Conservation (phyloP, 2,888 invertebrate species). For the Perdita meconis region DNA sequence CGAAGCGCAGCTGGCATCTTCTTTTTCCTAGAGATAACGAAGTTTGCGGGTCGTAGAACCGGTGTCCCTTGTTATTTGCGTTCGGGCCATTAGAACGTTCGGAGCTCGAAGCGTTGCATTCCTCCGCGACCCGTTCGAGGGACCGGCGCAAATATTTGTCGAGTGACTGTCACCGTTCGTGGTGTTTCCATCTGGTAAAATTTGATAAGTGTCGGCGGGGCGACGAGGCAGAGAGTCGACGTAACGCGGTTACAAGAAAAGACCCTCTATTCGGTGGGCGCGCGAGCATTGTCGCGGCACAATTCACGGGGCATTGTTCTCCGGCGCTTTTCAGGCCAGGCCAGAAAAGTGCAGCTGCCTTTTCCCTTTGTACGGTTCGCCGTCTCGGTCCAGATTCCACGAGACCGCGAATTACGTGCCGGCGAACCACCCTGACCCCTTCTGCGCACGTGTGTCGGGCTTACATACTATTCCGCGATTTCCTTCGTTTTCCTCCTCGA, state of each 20-base stretch:
- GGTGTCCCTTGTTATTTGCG: constrained; percentile 6
- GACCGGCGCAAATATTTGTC: constrained; percentile 30
- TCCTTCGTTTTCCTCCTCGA: background rate
- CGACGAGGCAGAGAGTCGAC: constrained; percentile 6
- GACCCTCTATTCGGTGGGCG: constrained; percentile 14
- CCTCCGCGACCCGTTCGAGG: background rate
- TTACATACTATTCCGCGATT: constrained; percentile 9
- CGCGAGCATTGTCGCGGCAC: constrained; percentile 46
- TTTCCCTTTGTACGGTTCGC: constrained; percentile 45
- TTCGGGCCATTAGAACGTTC: background rate
- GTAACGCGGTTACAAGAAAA: constrained; percentile 24
- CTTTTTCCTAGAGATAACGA: background rate
- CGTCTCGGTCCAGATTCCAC: constrained; percentile 27
- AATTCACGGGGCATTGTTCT: constrained; percentile 54
- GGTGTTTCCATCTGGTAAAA: constrained; percentile 7
- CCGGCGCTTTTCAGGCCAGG: constrained; percentile 51
- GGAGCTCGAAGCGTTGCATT: background rate
- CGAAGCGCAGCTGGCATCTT: constrained; percentile 20
- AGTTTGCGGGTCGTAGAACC: background rate
- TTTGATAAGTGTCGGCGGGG: constrained; percentile 26
- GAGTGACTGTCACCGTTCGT: background rate
- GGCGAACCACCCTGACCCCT: constrained; percentile 21
- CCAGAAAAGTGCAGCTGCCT: constrained; percentile 64
- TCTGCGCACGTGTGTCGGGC: background rate
- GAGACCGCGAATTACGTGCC: constrained; percentile 32